Percentiles rank a stretch among this genome's conserved stretches.
Evolutionary conservation across 2,113 vertebrate species (phyloP).

Genomic region (Phasianus colchicus): DNA sequence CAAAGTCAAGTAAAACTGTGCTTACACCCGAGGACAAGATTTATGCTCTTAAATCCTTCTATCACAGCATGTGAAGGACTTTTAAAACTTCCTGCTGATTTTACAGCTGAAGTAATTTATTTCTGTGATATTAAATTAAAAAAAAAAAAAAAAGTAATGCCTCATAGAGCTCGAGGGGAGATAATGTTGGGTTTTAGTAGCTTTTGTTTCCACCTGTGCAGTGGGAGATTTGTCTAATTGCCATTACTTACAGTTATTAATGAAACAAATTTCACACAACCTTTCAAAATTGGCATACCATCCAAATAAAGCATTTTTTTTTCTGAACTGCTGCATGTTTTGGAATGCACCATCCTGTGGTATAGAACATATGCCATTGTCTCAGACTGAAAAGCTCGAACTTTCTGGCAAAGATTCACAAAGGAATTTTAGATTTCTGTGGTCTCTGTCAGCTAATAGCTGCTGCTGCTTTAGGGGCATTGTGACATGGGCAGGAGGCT

Average conservation of each 20-base stretch:
- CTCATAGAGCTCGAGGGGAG: neutral
- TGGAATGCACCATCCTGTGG: rapidly evolving
- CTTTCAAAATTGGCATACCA: neutral
- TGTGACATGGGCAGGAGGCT: neutral
- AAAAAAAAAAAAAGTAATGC: neutral
- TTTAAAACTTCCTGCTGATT: neutral
- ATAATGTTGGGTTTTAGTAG: neutral
- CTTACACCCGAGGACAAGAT: neutral
- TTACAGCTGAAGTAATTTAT: neutral
- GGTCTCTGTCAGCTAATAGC: neutral
- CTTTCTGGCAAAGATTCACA: neutral
- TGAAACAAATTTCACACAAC: neutral
- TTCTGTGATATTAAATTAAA: neutral
- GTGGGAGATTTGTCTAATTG: neutral
- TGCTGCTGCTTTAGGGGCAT: neutral
- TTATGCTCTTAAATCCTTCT: neutral
- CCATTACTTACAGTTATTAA: neutral
- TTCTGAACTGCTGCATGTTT: neutral
- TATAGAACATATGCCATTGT: neutral
- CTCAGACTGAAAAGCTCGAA: neutral
- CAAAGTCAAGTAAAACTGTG: neutral
- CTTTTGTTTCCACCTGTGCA: neutral
- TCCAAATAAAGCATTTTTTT: neutral
- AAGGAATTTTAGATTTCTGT: neutral
- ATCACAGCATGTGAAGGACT: neutral